These are phyloP conservation scores for Promerops cafer DNA, from an alignment of 2,113 vertebrate genomes.

Conservation along the genomic window DNA sequence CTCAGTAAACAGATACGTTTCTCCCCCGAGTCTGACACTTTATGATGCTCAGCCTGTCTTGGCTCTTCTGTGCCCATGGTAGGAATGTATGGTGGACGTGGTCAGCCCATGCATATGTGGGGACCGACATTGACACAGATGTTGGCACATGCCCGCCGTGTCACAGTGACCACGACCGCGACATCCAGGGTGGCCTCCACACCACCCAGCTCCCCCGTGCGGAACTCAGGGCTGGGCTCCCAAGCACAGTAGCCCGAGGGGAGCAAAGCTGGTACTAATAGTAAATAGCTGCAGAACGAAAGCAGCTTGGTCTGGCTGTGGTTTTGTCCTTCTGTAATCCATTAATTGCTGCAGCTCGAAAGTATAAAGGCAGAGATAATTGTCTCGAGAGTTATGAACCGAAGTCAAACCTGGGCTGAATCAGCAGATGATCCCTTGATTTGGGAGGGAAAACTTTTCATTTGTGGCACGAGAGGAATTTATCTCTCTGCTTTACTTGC, in stretches of 20 bases:
- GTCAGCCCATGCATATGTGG: rapidly evolving
- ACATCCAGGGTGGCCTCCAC: not conserved
- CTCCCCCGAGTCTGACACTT: not conserved
- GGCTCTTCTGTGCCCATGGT: not conserved
- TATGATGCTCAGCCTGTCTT: not conserved
- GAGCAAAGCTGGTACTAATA: not conserved
- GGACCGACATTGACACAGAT: rapidly evolving
- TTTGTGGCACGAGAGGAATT: not conserved
- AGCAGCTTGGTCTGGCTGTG: not conserved
- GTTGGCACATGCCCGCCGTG: rapidly evolving
- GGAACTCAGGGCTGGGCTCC: not conserved
- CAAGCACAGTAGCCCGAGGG: not conserved
- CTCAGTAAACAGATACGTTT: not conserved
- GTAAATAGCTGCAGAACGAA: not conserved
- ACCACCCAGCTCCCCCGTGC: not conserved
- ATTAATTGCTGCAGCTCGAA: not conserved
- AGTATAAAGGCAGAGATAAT: slow-evolving; percentile 15
- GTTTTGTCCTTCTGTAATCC: not conserved
- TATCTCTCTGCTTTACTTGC: not conserved
- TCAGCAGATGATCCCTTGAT: not conserved
- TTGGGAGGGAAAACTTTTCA: not conserved
- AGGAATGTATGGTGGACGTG: rapidly evolving
- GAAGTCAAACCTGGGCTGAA: not conserved
- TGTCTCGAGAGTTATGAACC: not conserved
- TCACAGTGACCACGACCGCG: not conserved